These are phyloP conservation scores for Chondrilla cf. caribensis DNA, from an alignment of 37 sponge, comb jelly and placozoan species.

Conservation along the genomic window DNA sequence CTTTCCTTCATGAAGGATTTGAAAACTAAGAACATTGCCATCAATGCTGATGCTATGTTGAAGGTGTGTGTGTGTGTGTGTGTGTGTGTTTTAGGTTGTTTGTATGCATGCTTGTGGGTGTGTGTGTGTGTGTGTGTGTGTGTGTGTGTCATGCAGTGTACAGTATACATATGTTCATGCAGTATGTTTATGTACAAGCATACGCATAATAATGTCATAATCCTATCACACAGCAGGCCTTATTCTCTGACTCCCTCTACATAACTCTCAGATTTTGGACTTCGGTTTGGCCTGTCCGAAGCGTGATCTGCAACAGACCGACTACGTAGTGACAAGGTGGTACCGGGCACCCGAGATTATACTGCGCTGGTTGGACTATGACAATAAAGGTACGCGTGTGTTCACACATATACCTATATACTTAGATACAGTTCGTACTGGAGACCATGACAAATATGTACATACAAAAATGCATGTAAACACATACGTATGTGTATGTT, in stretches of 20 bases:
- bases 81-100: neutral
- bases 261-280: slow-evolving; percentile 83
- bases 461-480: too few relatives aligned
- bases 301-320: slow-evolving; percentile 89
- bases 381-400: slow-evolving; percentile 49
- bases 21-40: slow-evolving; percentile 96
- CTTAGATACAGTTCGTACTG: too few relatives aligned
- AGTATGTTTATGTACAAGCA: neutral
- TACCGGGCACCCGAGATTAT: slow-evolving; percentile 99
- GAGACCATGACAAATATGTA: too few relatives aligned
- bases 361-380: slow-evolving; percentile 97
- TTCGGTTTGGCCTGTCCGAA: slow-evolving; percentile 90
- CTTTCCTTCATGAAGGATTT: too few relatives aligned
- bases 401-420: neutral
- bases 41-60: slow-evolving; percentile 92
- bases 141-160: neutral
- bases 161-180: neutral
- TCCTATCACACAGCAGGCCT: too few relatives aligned
- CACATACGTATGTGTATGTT: slow-evolving; percentile 8
- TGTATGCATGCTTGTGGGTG: neutral
- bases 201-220: neutral
- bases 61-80: slow-evolving; percentile 25
- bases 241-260: too few relatives aligned
- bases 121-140: neutral
- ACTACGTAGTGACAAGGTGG: slow-evolving; percentile 95